These are phyloP conservation scores for Poeciliopsis prolifica DNA, from an alignment of 2,113 vertebrate genomes.

Conservation along the genomic window DNA sequence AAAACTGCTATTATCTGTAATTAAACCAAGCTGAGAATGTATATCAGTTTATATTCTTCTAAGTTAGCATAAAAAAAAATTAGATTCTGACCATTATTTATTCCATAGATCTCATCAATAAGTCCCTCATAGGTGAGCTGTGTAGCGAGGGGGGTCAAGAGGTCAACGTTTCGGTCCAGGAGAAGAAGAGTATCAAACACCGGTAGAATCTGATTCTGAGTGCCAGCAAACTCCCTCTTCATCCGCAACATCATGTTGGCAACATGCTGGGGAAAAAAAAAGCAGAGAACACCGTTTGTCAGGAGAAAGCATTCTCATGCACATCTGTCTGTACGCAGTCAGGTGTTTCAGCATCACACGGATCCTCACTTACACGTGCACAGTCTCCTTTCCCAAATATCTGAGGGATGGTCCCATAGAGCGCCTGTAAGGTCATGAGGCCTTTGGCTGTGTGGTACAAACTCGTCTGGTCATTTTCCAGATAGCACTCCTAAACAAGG, in stretches of 20 bases:
- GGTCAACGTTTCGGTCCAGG: conserved; percentile 93
- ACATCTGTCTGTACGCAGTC: background rate
- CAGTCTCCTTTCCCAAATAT: conserved; percentile 98
- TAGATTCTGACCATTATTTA: conserved; percentile 88
- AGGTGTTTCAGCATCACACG: background rate
- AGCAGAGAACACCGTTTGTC: background rate
- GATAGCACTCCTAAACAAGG: conserved; percentile 89
- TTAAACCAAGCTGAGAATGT: background rate
- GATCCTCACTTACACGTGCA: conserved; percentile 78
- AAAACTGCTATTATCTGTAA: background rate
- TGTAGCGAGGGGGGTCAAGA: conserved; percentile 92
- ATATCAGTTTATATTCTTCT: background rate
- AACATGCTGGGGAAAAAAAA: conserved; percentile 84
- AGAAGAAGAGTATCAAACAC: conserved; percentile 93
- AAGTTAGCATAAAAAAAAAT: background rate
- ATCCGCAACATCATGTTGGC: conserved; percentile 99
- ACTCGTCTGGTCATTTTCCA: conserved; percentile 97
- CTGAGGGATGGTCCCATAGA: conserved; percentile 96
- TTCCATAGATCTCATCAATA: conserved; percentile 96
- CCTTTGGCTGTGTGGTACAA: conserved; percentile 97
- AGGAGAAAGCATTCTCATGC: background rate
- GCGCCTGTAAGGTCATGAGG: conserved; percentile 93
- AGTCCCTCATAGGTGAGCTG: conserved; percentile 98
- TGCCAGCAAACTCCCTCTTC: conserved; percentile 96
- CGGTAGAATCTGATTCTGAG: conserved; percentile 90